Conservation (phyloP, 30 jellyfish, hydroid and myxozoan genomes). For the Aurelia sp. region DNA sequence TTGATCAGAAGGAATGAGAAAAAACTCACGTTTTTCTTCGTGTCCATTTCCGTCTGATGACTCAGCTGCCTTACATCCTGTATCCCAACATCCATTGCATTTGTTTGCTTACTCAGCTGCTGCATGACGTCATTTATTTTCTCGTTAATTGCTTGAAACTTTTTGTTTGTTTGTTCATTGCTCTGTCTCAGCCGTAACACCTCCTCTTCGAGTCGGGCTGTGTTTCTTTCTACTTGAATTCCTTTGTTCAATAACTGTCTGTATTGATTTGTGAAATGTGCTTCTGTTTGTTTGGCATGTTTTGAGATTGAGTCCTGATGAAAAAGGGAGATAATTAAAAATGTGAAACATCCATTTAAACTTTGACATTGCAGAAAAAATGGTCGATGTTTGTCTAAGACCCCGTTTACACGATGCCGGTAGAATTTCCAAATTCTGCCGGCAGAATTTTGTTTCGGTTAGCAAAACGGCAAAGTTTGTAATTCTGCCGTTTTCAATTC, state of each 20-base stretch:
- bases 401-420: too few relatives aligned
- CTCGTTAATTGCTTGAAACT: constrained; percentile 37
- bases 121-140: constrained; percentile 49
- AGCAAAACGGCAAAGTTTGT: too few relatives aligned
- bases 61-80: constrained; percentile 74
- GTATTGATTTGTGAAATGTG: constrained; percentile 26
- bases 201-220: constrained; percentile 54
- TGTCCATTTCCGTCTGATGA: constrained; percentile 53
- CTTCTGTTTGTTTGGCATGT: constrained; percentile 28
- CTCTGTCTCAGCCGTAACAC: constrained; percentile 47
- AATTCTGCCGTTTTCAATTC: too few relatives aligned
- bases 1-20: too few relatives aligned
- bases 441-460: too few relatives aligned
- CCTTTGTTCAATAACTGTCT: constrained; percentile 57
- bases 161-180: constrained; percentile 50
- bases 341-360: not conserved
- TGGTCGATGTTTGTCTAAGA: too few relatives aligned
- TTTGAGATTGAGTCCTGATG: constrained; percentile 34
- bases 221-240: constrained; percentile 60
- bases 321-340: not conserved
- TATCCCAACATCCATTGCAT: constrained; percentile 56
- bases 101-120: constrained; percentile 42
- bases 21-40: constrained; percentile 52
- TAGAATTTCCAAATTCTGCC: too few relatives aligned
- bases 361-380: not conserved